Evolutionary conservation across 2,888 invertebrate genomes (phyloP), one percentile per base, ranked within the genome.

Genomic region (Amphipyra tragopoginis): DNA sequence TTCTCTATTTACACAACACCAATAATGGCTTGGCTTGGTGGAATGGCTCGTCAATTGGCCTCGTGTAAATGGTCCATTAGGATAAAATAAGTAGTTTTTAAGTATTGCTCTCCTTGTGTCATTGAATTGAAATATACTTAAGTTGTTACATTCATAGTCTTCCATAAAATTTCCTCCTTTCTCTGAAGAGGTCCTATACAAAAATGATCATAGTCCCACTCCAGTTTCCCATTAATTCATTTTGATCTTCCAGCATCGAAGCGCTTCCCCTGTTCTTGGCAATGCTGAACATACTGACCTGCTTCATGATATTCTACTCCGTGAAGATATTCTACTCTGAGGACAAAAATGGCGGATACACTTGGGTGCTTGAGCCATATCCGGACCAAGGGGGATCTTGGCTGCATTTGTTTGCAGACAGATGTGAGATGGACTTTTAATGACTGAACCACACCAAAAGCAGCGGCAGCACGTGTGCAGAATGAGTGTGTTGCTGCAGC

Each of bases 321-420:
- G 90, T 84, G 52, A 68, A 81, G 7, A 85, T 92, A 36, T 86
- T 72, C 55, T 81, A 76, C 60, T 53, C 63, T 0, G 11, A 33
- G 5, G 36, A 67, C 0, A 39, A 40, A 2, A 29, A 58, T 0
- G 45, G 49, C 0, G 43, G 21, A 0, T 58, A 56, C 11, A 44
- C 6, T 0, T 87, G 87, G 86, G 21, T 50, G 9, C 85, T 92
- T 8, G 66, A 78, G 8, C 91, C 93, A 0, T 65, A 72, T 0
- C 4, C 69, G 0, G 92, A 92, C 56, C 26, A 57, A 0, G 92
- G 90, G 0, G 91, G 90, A 2, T 92, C 93, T 0, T 93, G 93
- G 93, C 63, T 92, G 7, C 2, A 80, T 1, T 57, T 90, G 9
- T 92, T 89, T 54, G 49, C 66, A 2, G 44, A 84, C 0, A 75